phyloP scores from a whole-genome alignment of 2,888 invertebrate species.

The Agonopterix alstromeriana region DNA sequence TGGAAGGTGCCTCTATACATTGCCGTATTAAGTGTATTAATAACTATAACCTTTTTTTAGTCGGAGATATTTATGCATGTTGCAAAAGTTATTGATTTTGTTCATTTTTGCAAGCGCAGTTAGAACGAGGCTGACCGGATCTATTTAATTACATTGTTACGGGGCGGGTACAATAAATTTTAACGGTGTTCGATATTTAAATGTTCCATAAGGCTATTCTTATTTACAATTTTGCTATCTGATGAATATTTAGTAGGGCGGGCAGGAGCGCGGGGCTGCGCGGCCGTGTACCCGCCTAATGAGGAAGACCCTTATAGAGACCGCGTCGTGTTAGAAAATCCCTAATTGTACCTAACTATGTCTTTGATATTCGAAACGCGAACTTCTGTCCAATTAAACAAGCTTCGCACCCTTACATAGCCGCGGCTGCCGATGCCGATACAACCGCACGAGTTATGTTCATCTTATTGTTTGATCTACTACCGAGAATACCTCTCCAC shows the following conservation, averaged over 20 bases:
- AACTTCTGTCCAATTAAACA: slow-evolving; percentile 50
- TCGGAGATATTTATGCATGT: slow-evolving; percentile 31
- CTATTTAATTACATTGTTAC: slow-evolving; percentile 54
- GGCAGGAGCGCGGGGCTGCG: slow-evolving; percentile 27
- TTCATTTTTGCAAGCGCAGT: slow-evolving; percentile 33
- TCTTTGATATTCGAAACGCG: slow-evolving; percentile 55
- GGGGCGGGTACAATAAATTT: slow-evolving; percentile 42
- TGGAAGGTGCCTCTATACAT: slow-evolving; percentile 38
- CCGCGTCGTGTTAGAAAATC: slow-evolving; percentile 56
- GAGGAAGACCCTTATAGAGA: slow-evolving; percentile 55
- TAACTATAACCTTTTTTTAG: slow-evolving; percentile 42
- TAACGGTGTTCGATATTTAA: slow-evolving; percentile 45
- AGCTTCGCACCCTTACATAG: slow-evolving; percentile 25
- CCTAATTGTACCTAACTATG: slow-evolving; percentile 61
- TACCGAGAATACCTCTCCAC: neutral
- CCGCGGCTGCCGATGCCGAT: slow-evolving; percentile 7
- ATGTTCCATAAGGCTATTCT: slow-evolving; percentile 45
- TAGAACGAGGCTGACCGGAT: slow-evolving; percentile 43
- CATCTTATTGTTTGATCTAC: slow-evolving; percentile 13
- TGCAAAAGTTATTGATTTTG: slow-evolving; percentile 13
- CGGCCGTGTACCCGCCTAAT: slow-evolving; percentile 56
- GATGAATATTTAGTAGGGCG: slow-evolving; percentile 63
- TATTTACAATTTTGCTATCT: slow-evolving; percentile 48
- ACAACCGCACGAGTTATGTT: slow-evolving; percentile 16
- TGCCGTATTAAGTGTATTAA: slow-evolving; percentile 48